Evolutionary conservation across 1,140 invertebrate genomes (phyloP).

Genomic region (Planococcus citri): DNA sequence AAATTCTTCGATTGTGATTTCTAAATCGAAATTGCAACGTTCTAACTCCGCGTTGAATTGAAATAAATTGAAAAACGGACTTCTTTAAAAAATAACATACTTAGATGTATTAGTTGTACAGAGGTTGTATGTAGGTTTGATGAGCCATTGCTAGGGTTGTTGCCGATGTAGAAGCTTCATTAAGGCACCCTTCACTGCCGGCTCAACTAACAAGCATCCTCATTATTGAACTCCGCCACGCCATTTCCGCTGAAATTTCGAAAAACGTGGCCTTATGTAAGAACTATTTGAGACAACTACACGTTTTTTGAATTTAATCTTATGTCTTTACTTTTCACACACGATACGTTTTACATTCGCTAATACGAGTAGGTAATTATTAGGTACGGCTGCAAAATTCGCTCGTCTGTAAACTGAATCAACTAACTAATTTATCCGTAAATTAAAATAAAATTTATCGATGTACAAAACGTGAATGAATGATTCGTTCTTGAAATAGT

Average conservation of each 20-base stretch:
- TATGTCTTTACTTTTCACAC: no score
- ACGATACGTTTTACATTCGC: no score
- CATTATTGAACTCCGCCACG: slow-evolving; percentile 14
- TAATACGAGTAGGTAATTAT: no score
- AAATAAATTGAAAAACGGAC: slow-evolving; percentile 12
- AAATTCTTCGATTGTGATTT: not conserved
- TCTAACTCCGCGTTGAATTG: not conserved
- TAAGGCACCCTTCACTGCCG: slow-evolving; percentile 15
- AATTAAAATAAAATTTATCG: no score
- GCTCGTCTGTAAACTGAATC: no score
- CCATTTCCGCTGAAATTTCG: slow-evolving; percentile 14
- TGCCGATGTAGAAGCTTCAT: slow-evolving; percentile 6
- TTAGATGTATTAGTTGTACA: not conserved
- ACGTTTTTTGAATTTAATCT: no score
- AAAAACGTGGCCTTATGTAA: slow-evolving; percentile 3
- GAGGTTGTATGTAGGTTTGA: slow-evolving; percentile 13
- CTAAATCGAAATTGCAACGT: slow-evolving; percentile 4
- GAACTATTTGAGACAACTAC: not conserved
- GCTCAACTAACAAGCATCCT: slow-evolving; percentile 14
- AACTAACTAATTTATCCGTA: no score
- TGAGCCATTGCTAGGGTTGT: slow-evolving; percentile 13
- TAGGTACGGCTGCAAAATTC: no score
- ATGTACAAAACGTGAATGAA: no score
- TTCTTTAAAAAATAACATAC: slow-evolving; percentile 14
- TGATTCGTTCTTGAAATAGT: no score